Evolutionary conservation across 2,888 invertebrate genomes (phyloP).

Genomic region (Troides oblongomaculatus): DNA sequence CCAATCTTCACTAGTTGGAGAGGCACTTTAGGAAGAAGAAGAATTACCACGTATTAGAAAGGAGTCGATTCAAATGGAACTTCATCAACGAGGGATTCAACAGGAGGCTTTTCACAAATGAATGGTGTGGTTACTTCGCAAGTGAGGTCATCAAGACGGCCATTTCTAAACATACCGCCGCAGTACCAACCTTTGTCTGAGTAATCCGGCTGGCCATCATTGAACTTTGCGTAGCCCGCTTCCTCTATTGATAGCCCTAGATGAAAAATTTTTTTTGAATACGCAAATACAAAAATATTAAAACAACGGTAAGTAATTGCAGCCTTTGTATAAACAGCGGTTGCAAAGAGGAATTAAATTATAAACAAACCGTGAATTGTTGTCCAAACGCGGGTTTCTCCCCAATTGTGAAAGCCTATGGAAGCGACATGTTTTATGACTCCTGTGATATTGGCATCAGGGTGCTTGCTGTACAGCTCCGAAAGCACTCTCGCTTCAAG

Average conservation of each 20-base stretch:
- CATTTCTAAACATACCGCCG: not conserved
- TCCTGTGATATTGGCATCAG: constrained; percentile 22
- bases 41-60: too few relatives aligned
- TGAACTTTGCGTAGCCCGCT: not conserved
- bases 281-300: not conserved
- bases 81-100: too few relatives aligned
- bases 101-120: too few relatives aligned
- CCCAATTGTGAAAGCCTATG: constrained; percentile 42
- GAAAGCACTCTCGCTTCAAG: constrained; percentile 38
- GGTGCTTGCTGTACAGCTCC: constrained; percentile 35
- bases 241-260: not conserved
- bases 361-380: constrained; percentile 41
- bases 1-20: too few relatives aligned
- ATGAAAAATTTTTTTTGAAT: not conserved
- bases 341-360: not conserved
- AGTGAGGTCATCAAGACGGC: not conserved
- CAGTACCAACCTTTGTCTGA: not conserved
- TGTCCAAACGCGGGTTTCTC: constrained; percentile 36
- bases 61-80: too few relatives aligned
- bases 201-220: not conserved
- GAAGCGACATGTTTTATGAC: constrained; percentile 32
- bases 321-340: not conserved
- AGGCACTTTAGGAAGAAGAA: too few relatives aligned
- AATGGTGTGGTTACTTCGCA: too few relatives aligned
- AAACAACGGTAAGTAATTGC: not conserved